A percentile compares a stretch with the other conserved stretches of the same genome.
Evolutionary conservation across 2,888 invertebrate genomes (phyloP).

Genomic region (Nymphalis polychloros): DNA sequence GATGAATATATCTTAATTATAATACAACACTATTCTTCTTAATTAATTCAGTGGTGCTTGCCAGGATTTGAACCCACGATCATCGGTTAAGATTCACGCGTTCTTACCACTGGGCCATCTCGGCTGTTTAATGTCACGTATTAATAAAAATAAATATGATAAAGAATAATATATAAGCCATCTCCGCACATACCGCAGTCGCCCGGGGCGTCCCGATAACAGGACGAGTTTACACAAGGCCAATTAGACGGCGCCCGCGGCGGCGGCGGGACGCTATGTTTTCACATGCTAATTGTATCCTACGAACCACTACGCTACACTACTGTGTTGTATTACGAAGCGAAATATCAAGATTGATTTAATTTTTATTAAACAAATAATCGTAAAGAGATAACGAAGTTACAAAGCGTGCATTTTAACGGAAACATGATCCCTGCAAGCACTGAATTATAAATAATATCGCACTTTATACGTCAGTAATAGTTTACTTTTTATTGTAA

Average conservation of each 20-base stretch:
- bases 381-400: neutral
- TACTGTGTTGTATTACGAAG: neutral
- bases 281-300: constrained; percentile 69
- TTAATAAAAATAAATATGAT: neutral
- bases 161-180: constrained; percentile 21
- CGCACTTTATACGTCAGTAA: no score
- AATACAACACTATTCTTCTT: no score
- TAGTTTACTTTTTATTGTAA: no score
- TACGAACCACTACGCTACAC: constrained; percentile 11
- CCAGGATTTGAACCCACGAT: no score
- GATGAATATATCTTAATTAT: no score
- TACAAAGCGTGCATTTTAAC: neutral
- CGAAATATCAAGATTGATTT: constrained; percentile 12
- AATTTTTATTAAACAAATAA: neutral
- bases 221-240: constrained; percentile 77
- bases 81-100: no score
- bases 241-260: constrained; percentile 74
- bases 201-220: constrained; percentile 71
- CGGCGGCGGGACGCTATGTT: constrained; percentile 56
- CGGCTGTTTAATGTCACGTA: no score
- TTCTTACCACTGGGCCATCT: no score
- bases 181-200: constrained; percentile 40
- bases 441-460: no score
- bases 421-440: neutral
- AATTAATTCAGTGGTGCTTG: no score